Base-by-base conservation (phyloP, 2,888 invertebrate species). In the Trissonchulus latispiculum region DNA sequence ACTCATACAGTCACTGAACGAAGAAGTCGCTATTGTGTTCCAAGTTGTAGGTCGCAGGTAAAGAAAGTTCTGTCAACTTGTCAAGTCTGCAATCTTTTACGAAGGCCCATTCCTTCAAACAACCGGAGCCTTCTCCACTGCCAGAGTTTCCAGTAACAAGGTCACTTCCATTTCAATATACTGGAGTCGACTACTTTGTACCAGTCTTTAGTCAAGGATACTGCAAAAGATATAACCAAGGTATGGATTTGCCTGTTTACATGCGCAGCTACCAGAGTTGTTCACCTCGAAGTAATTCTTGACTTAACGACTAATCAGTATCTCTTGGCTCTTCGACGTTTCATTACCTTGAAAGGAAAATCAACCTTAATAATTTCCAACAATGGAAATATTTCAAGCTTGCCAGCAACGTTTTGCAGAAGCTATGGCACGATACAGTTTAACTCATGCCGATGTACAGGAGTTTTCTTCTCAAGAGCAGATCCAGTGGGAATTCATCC, bases 401-500 rank as follows among this genome's bases (percentile, higher is more conserved):
- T 3, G 69, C 69, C 2, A 23, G 36, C 23, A 23, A 33, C 36
- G 36, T 33, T 32, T 33, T 68, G 31, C 36, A 33, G 15, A 23
- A 33, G 28, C 31, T 31, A 28, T 18, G 29, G 35, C n/a, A 35
- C 35, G 31, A 36, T 32, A 18, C 35, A 32, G 15, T 68, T 36
- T n/a, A n/a, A 32, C 3, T 33, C 2, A 33, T 33, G 28, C 69
- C 8, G 36, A 32, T 3, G 69, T 68, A 3, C 8, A 35, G n/a
- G 35, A 68, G 35, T 68, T 32, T 36, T 33, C 8, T 35, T 8
- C 69, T 2, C 33, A 28, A 15, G 2, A 36, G n/a, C 36, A 36
- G 23, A 33, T 68, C 69, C 35, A 68, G 36, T 68, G 69, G 69
- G 36, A 68, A n/a, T 68, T 68, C n/a, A 68, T 68, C 29, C n/a